These are phyloP conservation scores for Poecilia velifera DNA, from an alignment of 2,797 vertebrate species.

Conservation along the genomic window DNA sequence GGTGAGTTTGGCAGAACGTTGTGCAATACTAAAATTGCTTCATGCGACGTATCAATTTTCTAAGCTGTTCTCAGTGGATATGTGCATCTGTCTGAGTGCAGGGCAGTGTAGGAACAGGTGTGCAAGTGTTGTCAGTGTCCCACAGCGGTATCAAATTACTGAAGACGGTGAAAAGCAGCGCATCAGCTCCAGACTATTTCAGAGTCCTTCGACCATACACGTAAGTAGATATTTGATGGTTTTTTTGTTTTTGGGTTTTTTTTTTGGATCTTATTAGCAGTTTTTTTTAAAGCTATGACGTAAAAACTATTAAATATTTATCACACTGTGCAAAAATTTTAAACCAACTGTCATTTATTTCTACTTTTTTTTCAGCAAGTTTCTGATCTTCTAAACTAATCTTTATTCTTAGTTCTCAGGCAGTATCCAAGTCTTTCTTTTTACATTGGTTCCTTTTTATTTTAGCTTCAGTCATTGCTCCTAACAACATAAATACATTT, in stretches of 20 bases:
- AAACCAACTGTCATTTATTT: neutral
- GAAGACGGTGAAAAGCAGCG: slow-evolving; percentile 86
- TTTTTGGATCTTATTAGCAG: neutral
- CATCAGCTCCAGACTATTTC: slow-evolving; percentile 86
- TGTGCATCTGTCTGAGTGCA: slow-evolving; percentile 68
- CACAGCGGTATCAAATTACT: slow-evolving; percentile 91
- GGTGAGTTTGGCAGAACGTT: slow-evolving; percentile 70
- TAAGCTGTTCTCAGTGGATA: slow-evolving; percentile 18
- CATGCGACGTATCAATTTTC: slow-evolving; percentile 1
- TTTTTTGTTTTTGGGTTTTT: neutral
- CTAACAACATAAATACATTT: neutral
- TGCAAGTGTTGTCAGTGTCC: slow-evolving; percentile 93
- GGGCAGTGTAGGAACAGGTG: slow-evolving; percentile 95
- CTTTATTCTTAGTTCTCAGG: neutral
- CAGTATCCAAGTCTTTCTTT: neutral
- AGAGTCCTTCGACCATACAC: slow-evolving; percentile 88
- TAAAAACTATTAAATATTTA: neutral
- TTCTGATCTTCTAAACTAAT: neutral
- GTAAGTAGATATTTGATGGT: slow-evolving; percentile 67
- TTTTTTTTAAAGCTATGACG: neutral
- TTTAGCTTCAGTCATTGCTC: neutral
- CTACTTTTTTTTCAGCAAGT: neutral
- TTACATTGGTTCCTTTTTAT: neutral
- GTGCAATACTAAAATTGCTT: slow-evolving; percentile 3
- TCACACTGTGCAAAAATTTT: neutral